Evolutionary conservation across 2,888 invertebrate species (phyloP), one percentile per base, ranked within the genome.

Genomic region (Andrena dorsata): DNA sequence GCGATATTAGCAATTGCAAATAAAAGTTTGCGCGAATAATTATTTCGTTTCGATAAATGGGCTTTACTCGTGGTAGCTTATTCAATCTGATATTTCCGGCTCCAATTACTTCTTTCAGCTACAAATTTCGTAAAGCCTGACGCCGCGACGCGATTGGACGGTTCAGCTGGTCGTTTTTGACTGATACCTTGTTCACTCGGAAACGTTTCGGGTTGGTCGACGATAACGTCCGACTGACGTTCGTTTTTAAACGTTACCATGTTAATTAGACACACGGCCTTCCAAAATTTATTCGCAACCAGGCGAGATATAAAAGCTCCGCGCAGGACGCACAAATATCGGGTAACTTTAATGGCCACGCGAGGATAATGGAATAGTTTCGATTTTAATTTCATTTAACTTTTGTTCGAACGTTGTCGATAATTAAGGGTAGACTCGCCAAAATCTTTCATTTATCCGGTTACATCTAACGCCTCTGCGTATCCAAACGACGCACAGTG

Each of bases 41-140:
- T 74, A 32, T 68, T 74, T 58, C 68, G 68, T 74, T 74, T 66
- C 56, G 58, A 30, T 28, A 30, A 74, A 66, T 32, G 26, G 4
- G 26, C 20, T 69, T 69, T 32, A 69, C 23, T 28, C 60, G 74
- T 7, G 60, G 1, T 30, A 8, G 32, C 13, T 75, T 60, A 60
- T 51, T 61, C 35, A 28, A 60, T 69, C 41, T 28, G 65, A 66
- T 68, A 74, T 74, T 58, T 58, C 41, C 2, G 41, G 10, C n/a
- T n/a, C n/a, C 68, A 32, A 58, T 58, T 68, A 74, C 8, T 35
- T 58, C 47, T 68, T 49, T 68, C 68, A 10, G 10, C 13, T 58
- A 23, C 49, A 60, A 20, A 75, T 68, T 68, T 68, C 13, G 60
- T n/a, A 60, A 41, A 75, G 47, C 13, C 10, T 49, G 32, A 49